phyloP scores from a whole-genome alignment of 1,140 invertebrate genomes.

The Drosophila sp. region DNA sequence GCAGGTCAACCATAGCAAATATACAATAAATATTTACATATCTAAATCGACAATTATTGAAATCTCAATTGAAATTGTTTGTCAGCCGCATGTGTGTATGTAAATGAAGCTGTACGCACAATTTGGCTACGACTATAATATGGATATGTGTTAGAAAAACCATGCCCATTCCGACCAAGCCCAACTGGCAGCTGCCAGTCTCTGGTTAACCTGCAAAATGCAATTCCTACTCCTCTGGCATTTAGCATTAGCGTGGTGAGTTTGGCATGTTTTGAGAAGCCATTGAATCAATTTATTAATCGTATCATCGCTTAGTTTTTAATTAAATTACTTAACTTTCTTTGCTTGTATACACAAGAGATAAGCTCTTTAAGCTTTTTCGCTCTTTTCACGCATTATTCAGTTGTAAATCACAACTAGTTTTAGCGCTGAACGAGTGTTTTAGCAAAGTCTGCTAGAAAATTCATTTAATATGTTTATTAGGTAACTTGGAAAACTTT shows the following conservation, averaged over 20 bases:
- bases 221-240: slow-evolving; percentile 5
- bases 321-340: too few relatives aligned
- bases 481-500: too few relatives aligned
- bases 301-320: too few relatives aligned
- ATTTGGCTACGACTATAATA: slow-evolving; percentile 4
- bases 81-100: slow-evolving; percentile 36
- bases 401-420: too few relatives aligned
- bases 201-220: slow-evolving; percentile 3
- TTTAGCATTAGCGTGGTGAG: background rate
- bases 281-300: too few relatives aligned
- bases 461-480: too few relatives aligned
- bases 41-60: slow-evolving; percentile 82
- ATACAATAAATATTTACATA: slow-evolving; percentile 80
- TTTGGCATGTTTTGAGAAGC: background rate
- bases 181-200: slow-evolving; percentile 1
- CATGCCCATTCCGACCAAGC: background rate
- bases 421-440: too few relatives aligned
- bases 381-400: too few relatives aligned
- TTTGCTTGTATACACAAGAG: too few relatives aligned
- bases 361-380: too few relatives aligned
- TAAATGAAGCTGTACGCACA: slow-evolving; percentile 53
- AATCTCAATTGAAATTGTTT: slow-evolving; percentile 81
- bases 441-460: too few relatives aligned
- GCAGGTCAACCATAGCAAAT: slow-evolving; percentile 51
- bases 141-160: slow-evolving; percentile 9